phyloP scores from a whole-genome alignment of 2,797 vertebrate species.

The Salmo trutta region DNA sequence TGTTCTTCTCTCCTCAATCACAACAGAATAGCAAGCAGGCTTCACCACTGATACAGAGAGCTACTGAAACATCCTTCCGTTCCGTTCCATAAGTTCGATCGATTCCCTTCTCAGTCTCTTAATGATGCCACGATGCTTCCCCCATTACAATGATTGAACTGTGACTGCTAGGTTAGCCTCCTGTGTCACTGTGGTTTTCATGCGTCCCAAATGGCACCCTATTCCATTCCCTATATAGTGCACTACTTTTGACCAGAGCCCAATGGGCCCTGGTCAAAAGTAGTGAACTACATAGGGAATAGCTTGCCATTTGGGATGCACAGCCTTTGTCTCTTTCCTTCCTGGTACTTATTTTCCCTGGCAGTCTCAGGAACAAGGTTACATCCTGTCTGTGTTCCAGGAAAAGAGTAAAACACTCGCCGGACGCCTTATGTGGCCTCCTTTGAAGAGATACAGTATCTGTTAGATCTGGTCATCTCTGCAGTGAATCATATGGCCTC shows the following conservation, averaged over 20 bases:
- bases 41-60: not conserved
- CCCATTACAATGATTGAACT: not conserved
- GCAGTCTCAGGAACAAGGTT: conserved; percentile 6
- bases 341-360: conserved; percentile 9
- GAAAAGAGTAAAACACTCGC: conserved; percentile 1
- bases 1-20: not conserved
- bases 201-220: too few species aligned
- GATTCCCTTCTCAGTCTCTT: conserved; percentile 39
- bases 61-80: not conserved
- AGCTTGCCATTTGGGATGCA: not conserved
- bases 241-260: not conserved
- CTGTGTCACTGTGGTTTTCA: not conserved
- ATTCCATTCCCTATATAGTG: too few species aligned
- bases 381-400: conserved; percentile 1
- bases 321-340: conserved; percentile 6
- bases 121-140: conserved; percentile 13
- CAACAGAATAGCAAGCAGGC: not conserved
- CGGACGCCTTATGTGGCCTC: conserved; percentile 3
- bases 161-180: not conserved
- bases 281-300: not conserved
- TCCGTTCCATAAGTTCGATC: conserved; percentile 28
- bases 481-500: conserved; percentile 3
- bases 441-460: not conserved
- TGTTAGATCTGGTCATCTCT: conserved; percentile 1
- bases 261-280: not conserved